Percentiles rank a stretch among this genome's conserved stretches.
These are phyloP conservation scores for Drosophila monieri DNA, from an alignment of 2,888 invertebrate genomes.

Conservation along the genomic window DNA sequence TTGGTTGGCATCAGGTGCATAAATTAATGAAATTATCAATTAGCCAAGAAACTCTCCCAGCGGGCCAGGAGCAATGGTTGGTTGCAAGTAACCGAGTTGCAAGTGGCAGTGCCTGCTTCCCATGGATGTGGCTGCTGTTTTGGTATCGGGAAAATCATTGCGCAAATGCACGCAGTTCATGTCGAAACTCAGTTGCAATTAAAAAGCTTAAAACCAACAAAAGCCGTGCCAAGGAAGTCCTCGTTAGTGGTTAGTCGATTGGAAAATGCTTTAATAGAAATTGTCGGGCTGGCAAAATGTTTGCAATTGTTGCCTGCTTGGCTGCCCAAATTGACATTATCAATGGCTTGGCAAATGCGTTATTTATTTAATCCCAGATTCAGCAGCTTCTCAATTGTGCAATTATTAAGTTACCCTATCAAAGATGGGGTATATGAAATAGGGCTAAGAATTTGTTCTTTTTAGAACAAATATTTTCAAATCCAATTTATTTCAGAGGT, in stretches of 20 bases:
- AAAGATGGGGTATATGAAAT: not conserved
- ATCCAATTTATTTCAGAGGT: not conserved
- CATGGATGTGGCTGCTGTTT: slow-evolving; percentile 41
- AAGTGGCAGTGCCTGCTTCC: slow-evolving; percentile 18
- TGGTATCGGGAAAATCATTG: slow-evolving; percentile 70
- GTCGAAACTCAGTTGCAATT: slow-evolving; percentile 71
- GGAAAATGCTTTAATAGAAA: slow-evolving; percentile 65
- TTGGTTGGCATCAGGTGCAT: slow-evolving; percentile 47
- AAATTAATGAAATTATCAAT: slow-evolving; percentile 72
- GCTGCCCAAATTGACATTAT: slow-evolving; percentile 55
- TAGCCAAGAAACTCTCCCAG: slow-evolving; percentile 41
- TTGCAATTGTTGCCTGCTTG: slow-evolving; percentile 43
- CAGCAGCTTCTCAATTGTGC: slow-evolving; percentile 35
- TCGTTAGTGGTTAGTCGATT: slow-evolving; percentile 50
- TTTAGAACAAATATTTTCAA: too few relatives aligned
- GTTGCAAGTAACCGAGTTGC: slow-evolving; percentile 1
- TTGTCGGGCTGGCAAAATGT: slow-evolving; percentile 42
- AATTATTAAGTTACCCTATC: slow-evolving; percentile 20
- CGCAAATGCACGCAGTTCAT: slow-evolving; percentile 75
- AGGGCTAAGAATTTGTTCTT: too few relatives aligned
- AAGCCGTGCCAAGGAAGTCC: slow-evolving; percentile 38
- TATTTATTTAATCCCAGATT: slow-evolving; percentile 51
- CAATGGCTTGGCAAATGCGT: slow-evolving; percentile 52
- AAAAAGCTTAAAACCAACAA: slow-evolving; percentile 55
- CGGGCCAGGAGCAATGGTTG: not conserved